Percentiles rank a stretch among this genome's conserved stretches.
phyloP scores from a whole-genome alignment of 2,797 vertebrate species.

The Phrynocephalus guinanensis region DNA sequence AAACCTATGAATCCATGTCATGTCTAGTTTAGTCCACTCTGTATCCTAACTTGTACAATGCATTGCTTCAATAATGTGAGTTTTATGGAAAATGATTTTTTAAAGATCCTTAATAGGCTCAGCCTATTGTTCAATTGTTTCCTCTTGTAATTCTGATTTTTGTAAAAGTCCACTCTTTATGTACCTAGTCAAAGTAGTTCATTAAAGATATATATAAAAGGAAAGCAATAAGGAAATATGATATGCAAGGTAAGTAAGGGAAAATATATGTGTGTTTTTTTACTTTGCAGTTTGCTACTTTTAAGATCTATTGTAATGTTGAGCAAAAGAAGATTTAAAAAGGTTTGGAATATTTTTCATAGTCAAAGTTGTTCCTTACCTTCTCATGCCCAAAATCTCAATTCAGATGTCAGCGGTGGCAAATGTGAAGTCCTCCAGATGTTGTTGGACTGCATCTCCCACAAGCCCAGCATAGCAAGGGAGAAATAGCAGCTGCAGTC shows the following conservation, averaged over 20 bases:
- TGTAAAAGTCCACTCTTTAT: background rate
- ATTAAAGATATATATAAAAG: background rate
- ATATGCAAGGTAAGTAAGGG: background rate
- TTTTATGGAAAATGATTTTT: background rate
- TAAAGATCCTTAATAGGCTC: background rate
- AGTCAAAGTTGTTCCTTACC: background rate
- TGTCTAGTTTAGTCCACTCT: background rate
- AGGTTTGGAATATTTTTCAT: background rate
- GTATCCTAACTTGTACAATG: background rate
- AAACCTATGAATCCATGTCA: background rate
- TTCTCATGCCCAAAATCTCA: background rate
- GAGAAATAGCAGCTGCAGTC: background rate
- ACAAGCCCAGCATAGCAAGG: background rate
- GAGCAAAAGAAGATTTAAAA: background rate
- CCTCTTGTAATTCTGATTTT: background rate
- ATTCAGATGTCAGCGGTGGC: background rate
- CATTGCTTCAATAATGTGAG: too few species aligned
- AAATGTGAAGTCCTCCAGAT: background rate
- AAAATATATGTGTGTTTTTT: background rate
- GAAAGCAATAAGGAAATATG: background rate
- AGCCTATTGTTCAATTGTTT: background rate
- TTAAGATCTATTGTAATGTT: slow-evolving; percentile 35
- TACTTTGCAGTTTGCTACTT: background rate
- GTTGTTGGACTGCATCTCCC: background rate
- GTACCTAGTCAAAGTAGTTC: background rate